Conservation (phyloP, 2,888 invertebrate genomes). For the Cryptus viduatorius region DNA sequence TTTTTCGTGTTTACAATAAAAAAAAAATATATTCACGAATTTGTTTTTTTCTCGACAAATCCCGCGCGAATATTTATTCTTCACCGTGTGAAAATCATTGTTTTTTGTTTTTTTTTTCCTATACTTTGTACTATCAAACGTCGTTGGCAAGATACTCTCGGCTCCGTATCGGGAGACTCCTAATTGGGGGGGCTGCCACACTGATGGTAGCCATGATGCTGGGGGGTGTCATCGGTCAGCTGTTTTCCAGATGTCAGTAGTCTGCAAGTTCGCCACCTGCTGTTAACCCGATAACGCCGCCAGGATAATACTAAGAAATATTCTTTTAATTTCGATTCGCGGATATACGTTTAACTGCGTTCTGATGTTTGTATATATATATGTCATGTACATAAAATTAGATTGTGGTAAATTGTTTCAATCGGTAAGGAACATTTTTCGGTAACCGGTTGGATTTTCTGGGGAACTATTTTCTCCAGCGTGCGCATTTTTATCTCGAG, state of each 20-base stretch:
- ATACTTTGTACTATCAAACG: background rate
- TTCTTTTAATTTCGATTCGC: background rate
- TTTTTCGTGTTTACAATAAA: constrained; percentile 1
- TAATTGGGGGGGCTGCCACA: constrained; percentile 49
- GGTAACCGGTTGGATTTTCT: no score
- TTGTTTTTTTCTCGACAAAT: no score
- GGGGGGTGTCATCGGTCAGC: constrained; percentile 74
- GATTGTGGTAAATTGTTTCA: background rate
- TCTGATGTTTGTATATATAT: no score
- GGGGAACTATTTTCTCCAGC: constrained; percentile 1
- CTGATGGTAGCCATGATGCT: constrained; percentile 81
- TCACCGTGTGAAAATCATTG: constrained; percentile 19
- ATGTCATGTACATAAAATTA: no score
- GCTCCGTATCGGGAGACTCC: constrained; percentile 48
- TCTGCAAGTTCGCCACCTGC: constrained; percentile 32
- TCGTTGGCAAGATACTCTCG: constrained; percentile 22
- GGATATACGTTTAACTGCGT: background rate
- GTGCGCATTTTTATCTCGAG: constrained; percentile 4
- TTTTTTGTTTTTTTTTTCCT: constrained; percentile 3
- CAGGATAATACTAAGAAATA: background rate
- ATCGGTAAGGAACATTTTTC: background rate
- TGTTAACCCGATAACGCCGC: constrained; percentile 8
- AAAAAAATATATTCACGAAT: no score
- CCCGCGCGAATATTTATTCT: constrained; percentile 22
- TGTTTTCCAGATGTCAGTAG: constrained; percentile 66